A percentile compares a stretch with the other conserved stretches of the same genome.
These are phyloP conservation scores for Limnodromus scolopaceus DNA, from an alignment of 2,797 vertebrate species.

Conservation along the genomic window DNA sequence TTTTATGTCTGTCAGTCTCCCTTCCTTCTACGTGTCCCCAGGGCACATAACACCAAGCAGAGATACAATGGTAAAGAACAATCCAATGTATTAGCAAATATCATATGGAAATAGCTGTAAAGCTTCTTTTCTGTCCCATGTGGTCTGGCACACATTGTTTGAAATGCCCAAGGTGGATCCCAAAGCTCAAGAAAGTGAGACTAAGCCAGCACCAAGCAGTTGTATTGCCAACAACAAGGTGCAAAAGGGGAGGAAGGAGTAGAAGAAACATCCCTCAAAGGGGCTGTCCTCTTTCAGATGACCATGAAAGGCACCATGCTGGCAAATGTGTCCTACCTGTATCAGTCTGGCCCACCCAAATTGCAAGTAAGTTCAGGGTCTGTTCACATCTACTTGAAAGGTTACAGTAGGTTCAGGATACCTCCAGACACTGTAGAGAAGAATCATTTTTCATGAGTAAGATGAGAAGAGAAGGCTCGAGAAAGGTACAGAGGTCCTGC, in stretches of 20 bases:
- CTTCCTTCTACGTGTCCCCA: neutral
- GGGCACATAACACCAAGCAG: neutral
- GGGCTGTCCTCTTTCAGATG: neutral
- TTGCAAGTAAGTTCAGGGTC: neutral
- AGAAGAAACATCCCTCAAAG: neutral
- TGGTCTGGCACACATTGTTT: neutral
- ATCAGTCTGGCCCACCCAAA: neutral
- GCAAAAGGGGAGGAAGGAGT: neutral
- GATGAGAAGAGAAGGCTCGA: neutral
- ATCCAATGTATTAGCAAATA: accelerated
- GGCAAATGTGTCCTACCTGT: neutral
- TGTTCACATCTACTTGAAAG: neutral
- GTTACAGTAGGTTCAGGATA: neutral
- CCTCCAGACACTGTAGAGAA: neutral
- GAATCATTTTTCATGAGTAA: neutral
- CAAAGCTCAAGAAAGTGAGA: neutral
- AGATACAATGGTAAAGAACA: accelerated
- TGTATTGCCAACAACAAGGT: neutral
- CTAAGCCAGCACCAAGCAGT: neutral
- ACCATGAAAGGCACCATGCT: neutral
- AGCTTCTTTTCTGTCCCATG: accelerated
- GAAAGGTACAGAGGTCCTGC: neutral
- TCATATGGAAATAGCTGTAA: accelerated
- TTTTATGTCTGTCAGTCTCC: neutral
- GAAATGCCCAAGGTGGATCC: neutral